Evolutionary conservation across 2,888 invertebrate species (phyloP).

Genomic region (Nymphalis urticae): DNA sequence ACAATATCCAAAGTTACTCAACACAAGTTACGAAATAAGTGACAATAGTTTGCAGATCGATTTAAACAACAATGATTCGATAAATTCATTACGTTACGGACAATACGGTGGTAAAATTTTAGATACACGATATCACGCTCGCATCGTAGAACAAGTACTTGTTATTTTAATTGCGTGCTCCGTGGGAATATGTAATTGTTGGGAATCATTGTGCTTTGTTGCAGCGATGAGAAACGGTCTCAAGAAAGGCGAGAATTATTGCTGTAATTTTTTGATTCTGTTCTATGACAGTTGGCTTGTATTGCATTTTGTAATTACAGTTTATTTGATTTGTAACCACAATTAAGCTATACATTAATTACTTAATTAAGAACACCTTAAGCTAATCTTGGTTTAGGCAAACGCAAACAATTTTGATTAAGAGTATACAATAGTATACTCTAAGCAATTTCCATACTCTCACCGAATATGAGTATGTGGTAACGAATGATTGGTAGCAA

Average conservation of each 20-base stretch:
- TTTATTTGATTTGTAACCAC: constrained; percentile 2
- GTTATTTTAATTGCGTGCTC: constrained; percentile 58
- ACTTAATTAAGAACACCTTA: constrained; percentile 1
- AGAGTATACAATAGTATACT: too few relatives aligned
- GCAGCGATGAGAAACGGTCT: constrained; percentile 50
- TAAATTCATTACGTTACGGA: constrained; percentile 39
- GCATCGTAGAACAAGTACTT: constrained; percentile 47
- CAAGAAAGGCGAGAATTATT: constrained; percentile 50
- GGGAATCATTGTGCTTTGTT: constrained; percentile 61
- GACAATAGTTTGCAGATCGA: constrained; percentile 10
- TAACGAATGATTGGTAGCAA: neutral
- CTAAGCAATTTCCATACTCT: too few relatives aligned
- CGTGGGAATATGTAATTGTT: constrained; percentile 65
- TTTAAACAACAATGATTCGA: constrained; percentile 32
- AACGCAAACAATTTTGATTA: neutral
- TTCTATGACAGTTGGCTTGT: constrained; percentile 28
- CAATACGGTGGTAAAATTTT: constrained; percentile 36
- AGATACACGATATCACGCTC: constrained; percentile 42
- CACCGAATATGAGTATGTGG: too few relatives aligned
- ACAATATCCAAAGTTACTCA: constrained; percentile 1
- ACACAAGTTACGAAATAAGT: constrained; percentile 6
- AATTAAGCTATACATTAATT: constrained; percentile 3
- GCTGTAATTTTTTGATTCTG: constrained; percentile 42
- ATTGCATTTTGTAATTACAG: constrained; percentile 23
- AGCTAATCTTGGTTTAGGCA: neutral